Evolutionary conservation across 1,140 invertebrate genomes (phyloP), one percentile per base, ranked within the genome.

Genomic region (Drosophila pandora): DNA sequence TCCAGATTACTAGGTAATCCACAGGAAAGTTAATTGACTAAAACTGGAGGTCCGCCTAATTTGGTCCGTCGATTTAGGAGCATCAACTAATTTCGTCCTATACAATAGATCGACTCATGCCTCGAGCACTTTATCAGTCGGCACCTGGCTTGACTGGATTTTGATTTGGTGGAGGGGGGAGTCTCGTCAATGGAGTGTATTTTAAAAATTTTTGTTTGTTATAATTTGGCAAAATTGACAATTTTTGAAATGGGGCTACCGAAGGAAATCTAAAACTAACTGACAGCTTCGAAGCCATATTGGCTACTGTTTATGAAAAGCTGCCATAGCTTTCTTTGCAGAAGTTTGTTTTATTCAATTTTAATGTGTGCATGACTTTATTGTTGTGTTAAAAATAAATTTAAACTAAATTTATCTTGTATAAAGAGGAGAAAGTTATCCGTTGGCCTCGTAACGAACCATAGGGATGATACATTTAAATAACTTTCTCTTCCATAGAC

Each of bases 191-290:
- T 13, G 39, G 39, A 41, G 39, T 41, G 12, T 8, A n/a, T 41
- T 10, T 17, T 3, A 13, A 8, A 43, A 21, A 8, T 43, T 43
- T 43, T 41, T 17, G 4, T 43, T 43, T 5, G 17, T 43, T 8
- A 6, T 43, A 43, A 43, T 43, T 43, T 43, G 8, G 41, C 41
- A 17, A 43, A 17, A 7, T 43, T 43, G 41, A 43, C 41, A 43
- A 21, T 43, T 43, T 43, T 43, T 43, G 13, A 43, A 43, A 43
- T 41, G 39, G 39, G 39, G 12, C 12, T 41, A 5, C 12, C 39
- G 12, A 41, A 13, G 10, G 12, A 41, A 41, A 41, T 41, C n/a
- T 17, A 41, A 41, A 41, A 41, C 39, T 21, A 17, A 17, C 8
- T 43, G 41, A 43, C 41, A 43, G 1, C 21, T 17, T 12, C 3